A percentile compares a stretch with the other conserved stretches of the same genome.
These are phyloP conservation scores for Syngnathoides biaculeatus DNA, from an alignment of 2,113 vertebrate species.

Conservation along the genomic window DNA sequence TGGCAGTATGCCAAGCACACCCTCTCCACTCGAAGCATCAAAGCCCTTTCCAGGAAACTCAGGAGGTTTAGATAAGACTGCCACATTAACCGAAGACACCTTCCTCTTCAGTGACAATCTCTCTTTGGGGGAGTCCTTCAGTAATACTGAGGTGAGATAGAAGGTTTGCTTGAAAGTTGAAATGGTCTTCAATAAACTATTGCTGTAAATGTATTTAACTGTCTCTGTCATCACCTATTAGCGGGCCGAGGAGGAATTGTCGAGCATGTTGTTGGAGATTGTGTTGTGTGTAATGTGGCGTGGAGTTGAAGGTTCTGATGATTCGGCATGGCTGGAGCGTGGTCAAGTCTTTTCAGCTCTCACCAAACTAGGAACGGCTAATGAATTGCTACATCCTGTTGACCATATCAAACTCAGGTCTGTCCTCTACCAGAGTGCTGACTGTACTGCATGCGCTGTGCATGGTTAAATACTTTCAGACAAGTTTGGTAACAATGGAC, in stretches of 20 bases:
- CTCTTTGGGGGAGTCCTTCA: slow-evolving; percentile 79
- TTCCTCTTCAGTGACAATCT: slow-evolving; percentile 77
- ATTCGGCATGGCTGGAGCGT: slow-evolving; percentile 86
- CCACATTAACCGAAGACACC: slow-evolving; percentile 65
- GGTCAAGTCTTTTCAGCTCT: slow-evolving; percentile 96
- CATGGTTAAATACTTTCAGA: not conserved
- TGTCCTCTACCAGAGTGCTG: slow-evolving; percentile 10
- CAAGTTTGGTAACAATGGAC: rapidly evolving
- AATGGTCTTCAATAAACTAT: not conserved
- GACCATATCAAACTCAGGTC: slow-evolving; percentile 93
- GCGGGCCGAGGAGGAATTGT: slow-evolving; percentile 85
- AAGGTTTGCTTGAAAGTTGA: not conserved
- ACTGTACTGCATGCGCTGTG: not conserved
- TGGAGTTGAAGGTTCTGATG: slow-evolving; percentile 91
- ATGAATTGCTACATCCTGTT: slow-evolving; percentile 84
- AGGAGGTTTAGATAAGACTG: slow-evolving; percentile 71
- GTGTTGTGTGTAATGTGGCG: slow-evolving; percentile 89
- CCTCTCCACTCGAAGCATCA: slow-evolving; percentile 82
- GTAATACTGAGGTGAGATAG: slow-evolving; percentile 80
- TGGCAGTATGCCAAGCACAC: slow-evolving; percentile 87
- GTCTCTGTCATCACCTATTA: slow-evolving; percentile 20
- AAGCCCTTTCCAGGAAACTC: slow-evolving; percentile 78
- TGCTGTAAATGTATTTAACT: not conserved
- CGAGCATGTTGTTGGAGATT: slow-evolving; percentile 83
- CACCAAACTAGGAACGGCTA: slow-evolving; percentile 84